These are phyloP conservation scores for Andrena cerasifolii DNA, from an alignment of 1,140 invertebrate genomes.

Conservation along the genomic window DNA sequence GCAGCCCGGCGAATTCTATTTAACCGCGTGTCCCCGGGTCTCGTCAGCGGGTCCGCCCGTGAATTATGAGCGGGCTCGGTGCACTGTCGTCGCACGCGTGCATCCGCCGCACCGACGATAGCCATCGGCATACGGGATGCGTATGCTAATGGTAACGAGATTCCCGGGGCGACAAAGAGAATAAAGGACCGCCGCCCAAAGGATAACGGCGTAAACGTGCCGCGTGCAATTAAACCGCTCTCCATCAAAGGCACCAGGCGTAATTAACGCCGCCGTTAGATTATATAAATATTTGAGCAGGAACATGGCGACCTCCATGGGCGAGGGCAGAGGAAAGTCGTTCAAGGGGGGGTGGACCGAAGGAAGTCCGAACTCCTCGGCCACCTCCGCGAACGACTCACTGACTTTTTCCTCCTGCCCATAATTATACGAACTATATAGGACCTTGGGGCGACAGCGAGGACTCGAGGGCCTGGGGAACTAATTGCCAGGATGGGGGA, in stretches of 20 bases:
- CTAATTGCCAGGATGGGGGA: background rate
- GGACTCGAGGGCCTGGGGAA: background rate
- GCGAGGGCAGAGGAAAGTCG: no score
- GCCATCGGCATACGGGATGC: background rate
- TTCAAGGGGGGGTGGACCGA: background rate
- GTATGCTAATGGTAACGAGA: conserved; percentile 18
- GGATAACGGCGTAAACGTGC: no score
- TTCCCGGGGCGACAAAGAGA: conserved; percentile 1
- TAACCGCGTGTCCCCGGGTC: background rate
- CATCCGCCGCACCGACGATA: background rate
- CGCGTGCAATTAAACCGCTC: no score
- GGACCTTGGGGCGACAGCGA: background rate
- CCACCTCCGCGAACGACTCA: background rate
- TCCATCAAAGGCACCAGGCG: background rate
- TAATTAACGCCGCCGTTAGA: background rate
- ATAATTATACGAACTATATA: background rate
- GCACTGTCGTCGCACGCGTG: background rate
- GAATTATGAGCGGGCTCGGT: conserved; percentile 1
- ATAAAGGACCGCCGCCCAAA: background rate
- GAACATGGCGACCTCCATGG: no score
- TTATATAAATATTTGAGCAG: background rate
- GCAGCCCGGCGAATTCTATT: conserved; percentile 10
- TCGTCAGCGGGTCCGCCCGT: background rate
- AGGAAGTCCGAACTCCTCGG: background rate
- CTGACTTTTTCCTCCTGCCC: no score